Percentiles rank a stretch among this genome's conserved stretches.
phyloP scores from a whole-genome alignment of 2,888 invertebrate species.

The Zelleria hepariella region DNA sequence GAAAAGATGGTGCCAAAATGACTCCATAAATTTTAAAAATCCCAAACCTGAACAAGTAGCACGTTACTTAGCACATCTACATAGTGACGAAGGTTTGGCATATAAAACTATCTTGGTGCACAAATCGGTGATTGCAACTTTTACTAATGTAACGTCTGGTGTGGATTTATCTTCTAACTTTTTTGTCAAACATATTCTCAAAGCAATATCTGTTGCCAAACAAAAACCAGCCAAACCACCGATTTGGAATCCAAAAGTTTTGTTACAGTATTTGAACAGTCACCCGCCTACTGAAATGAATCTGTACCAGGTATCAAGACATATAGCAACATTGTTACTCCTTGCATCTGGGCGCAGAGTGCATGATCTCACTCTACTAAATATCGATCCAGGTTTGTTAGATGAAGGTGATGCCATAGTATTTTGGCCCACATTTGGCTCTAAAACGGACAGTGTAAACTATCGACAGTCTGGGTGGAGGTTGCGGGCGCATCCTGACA shows the following conservation, averaged over 20 bases:
- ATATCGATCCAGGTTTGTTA: too few relatives aligned
- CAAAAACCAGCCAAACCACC: constrained; percentile 6
- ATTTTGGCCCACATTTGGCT: too few relatives aligned
- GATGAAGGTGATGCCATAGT: too few relatives aligned
- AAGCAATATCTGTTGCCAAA: constrained; percentile 9
- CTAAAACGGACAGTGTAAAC: too few relatives aligned
- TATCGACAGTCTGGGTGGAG: too few relatives aligned
- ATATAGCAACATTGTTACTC: background rate
- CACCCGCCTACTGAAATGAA: background rate
- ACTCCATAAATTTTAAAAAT: constrained; percentile 7
- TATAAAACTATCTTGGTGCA: constrained; percentile 10
- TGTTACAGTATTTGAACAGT: background rate
- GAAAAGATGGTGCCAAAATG: constrained; percentile 8
- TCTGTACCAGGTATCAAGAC: too few relatives aligned
- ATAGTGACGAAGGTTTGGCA: constrained; percentile 3
- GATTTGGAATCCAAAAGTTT: constrained; percentile 10
- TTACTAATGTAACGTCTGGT: constrained; percentile 4
- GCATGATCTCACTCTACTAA: too few relatives aligned
- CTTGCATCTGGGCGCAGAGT: background rate
- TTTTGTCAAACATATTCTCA: constrained; percentile 10
- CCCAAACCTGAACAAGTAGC: constrained; percentile 10
- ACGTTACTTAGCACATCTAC: constrained; percentile 13
- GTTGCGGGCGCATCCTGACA: too few relatives aligned
- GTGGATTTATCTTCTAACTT: constrained; percentile 11
- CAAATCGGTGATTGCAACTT: constrained; percentile 12